Evolutionary conservation across 2,113 vertebrate species (phyloP).

Genomic region (Thunnus maccoyii): DNA sequence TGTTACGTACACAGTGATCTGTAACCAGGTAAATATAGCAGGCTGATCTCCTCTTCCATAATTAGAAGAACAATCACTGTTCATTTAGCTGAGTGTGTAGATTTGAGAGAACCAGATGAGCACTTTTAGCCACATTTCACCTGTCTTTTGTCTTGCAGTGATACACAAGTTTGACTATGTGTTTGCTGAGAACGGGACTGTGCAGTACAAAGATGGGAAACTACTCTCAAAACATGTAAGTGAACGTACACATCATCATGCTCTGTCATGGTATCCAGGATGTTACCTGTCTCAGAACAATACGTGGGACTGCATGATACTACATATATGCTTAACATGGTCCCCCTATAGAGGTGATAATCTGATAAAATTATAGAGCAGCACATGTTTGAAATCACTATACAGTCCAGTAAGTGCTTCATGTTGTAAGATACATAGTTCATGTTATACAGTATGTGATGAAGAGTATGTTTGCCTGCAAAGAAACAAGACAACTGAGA

Average conservation of each 20-base stretch:
- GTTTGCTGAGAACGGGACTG: conserved; percentile 96
- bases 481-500: too few relatives aligned
- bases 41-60: not conserved
- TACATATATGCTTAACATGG: too few relatives aligned
- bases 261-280: too few relatives aligned
- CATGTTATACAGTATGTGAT: too few relatives aligned
- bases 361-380: too few relatives aligned
- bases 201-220: conserved; percentile 96
- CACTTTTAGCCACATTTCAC: not conserved
- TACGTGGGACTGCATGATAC: too few relatives aligned
- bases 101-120: not conserved
- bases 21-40: conserved; percentile 16
- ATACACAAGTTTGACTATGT: conserved; percentile 97
- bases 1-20: conserved; percentile 47
- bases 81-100: not conserved
- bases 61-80: not conserved
- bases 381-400: too few relatives aligned
- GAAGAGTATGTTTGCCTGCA: too few relatives aligned
- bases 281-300: too few relatives aligned
- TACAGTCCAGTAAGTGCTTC: too few relatives aligned
- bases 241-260: not conserved
- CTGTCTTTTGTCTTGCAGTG: conserved; percentile 83
- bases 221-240: conserved; percentile 94
- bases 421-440: too few relatives aligned
- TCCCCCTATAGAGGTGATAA: too few relatives aligned